Base-by-base conservation (phyloP, 2,113 vertebrate genomes). In the Sus scrofa region DNA sequence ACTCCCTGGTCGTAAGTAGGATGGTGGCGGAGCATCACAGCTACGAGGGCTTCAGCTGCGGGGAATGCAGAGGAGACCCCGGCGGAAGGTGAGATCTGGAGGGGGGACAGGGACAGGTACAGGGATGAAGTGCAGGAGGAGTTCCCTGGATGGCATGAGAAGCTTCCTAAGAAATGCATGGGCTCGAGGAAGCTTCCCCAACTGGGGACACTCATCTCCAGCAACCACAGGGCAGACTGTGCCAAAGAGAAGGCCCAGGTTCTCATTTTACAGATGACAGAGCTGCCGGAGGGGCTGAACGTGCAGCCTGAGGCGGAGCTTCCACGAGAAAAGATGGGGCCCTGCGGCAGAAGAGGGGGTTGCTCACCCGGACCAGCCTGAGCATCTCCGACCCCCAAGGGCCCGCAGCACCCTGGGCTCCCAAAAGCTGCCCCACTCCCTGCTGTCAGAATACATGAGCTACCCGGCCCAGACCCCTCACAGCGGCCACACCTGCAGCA, bases 21-120 rank as follows among this genome's bases (percentile, higher is more conserved):
- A 50, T 1, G 9, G 20, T 18, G 19, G 5, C 18, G 6, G 1
- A 16, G 19, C 22, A 4, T 77, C 5, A 12, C 3, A 39, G 7
- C 1, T 5, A 34, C 3, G 18, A 14, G 15, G 16, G 8, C 10
- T 20, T 62, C 63, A 24, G 39, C 58, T 16, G 63, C 30, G 63
- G 63, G 14, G 30, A 32, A 39, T 2, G 26, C 60, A 24, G 44
- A 34, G 62, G n/a, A 22, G 32, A 62, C 11, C n/a, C 3, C 34
- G 56, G 37, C 60, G 14, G 37, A 27, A 70, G 39, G 30, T n/a
- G n/a, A 56, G 39, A 4, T 22, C 54, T 68, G 20, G 20, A 54
- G 15, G 54, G 30, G 37, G 20, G 20, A 3, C 60, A 34, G 12
- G 5, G 26, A 37, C 4, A 16, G 18, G 65, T 56, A 37, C 4